A percentile compares a stretch with the other conserved stretches of the same genome.
These are phyloP conservation scores for Empidonax traillii DNA, from an alignment of 2,113 vertebrate species.

Conservation along the genomic window DNA sequence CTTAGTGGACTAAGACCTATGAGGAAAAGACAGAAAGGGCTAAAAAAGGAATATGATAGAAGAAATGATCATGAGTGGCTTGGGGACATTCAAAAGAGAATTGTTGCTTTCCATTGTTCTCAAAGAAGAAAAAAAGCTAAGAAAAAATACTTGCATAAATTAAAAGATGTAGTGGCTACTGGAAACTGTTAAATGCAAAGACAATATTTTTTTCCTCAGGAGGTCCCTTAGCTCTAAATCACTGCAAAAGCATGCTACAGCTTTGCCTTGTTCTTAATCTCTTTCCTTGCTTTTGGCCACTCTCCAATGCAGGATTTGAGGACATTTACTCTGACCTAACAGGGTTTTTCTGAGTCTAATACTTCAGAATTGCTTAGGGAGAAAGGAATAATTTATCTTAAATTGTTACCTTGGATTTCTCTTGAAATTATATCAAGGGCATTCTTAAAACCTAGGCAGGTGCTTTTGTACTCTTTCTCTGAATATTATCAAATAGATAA, in stretches of 20 bases:
- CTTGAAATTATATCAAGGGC: neutral
- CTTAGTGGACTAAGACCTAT: neutral
- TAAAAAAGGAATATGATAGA: neutral
- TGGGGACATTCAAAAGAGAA: neutral
- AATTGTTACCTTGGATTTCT: neutral
- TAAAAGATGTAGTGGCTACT: neutral
- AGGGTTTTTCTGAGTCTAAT: neutral
- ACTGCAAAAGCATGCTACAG: neutral
- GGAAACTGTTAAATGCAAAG: neutral
- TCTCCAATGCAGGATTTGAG: slow-evolving; percentile 6
- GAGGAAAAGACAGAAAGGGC: neutral
- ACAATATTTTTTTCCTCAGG: neutral
- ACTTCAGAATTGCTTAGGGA: neutral
- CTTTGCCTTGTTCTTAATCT: neutral
- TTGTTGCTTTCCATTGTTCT: neutral
- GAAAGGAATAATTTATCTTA: neutral
- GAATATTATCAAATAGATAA: neutral
- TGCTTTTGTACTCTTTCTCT: neutral
- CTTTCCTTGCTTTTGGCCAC: neutral
- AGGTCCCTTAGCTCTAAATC: neutral
- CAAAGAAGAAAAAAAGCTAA: neutral
- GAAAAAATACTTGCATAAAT: neutral
- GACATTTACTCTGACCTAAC: slow-evolving; percentile 13
- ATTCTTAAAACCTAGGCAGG: neutral
- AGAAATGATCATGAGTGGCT: neutral